Percentiles rank a stretch among this genome's conserved stretches.
Evolutionary conservation across 2,113 vertebrate genomes (phyloP).

Genomic region (Boleophthalmus pectinirostris): DNA sequence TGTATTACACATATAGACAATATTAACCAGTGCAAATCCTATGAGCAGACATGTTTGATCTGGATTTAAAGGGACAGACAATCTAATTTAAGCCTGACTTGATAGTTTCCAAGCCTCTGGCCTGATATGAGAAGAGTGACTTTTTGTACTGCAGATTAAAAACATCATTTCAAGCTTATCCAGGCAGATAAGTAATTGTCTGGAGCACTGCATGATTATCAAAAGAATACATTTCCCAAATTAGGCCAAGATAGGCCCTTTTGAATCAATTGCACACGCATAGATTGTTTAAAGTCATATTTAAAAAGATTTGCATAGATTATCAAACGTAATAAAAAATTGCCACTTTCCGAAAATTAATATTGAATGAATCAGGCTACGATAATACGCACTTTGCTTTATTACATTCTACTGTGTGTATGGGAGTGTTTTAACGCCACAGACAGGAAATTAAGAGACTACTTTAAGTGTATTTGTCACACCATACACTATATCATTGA

Average conservation of each 20-base stretch:
- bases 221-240: slow-evolving; percentile 75
- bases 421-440: slow-evolving; percentile 52
- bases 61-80: slow-evolving; percentile 41
- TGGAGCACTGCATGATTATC: slow-evolving; percentile 71
- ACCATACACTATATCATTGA: slow-evolving; percentile 43
- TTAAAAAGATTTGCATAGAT: slow-evolving; percentile 77
- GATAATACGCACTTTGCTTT: slow-evolving; percentile 61
- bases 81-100: slow-evolving; percentile 52
- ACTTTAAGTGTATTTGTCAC: slow-evolving; percentile 64
- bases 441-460: slow-evolving; percentile 66
- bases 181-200: slow-evolving; percentile 72
- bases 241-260: slow-evolving; percentile 62
- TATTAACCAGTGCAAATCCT: slow-evolving; percentile 6
- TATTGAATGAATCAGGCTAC: slow-evolving; percentile 67
- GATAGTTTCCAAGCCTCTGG: slow-evolving; percentile 46
- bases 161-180: slow-evolving; percentile 73
- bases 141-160: slow-evolving; percentile 61
- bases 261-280: slow-evolving; percentile 67
- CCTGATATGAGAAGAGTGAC: slow-evolving; percentile 52
- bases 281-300: slow-evolving; percentile 67
- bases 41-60: slow-evolving; percentile 34
- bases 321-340: slow-evolving; percentile 65
- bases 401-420: slow-evolving; percentile 43
- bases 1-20: slow-evolving; percentile 48
- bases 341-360: slow-evolving; percentile 71